Evolutionary conservation across 1,140 invertebrate genomes (phyloP), one percentile per base, ranked within the genome.

Genomic region (Halyomorpha halys): DNA sequence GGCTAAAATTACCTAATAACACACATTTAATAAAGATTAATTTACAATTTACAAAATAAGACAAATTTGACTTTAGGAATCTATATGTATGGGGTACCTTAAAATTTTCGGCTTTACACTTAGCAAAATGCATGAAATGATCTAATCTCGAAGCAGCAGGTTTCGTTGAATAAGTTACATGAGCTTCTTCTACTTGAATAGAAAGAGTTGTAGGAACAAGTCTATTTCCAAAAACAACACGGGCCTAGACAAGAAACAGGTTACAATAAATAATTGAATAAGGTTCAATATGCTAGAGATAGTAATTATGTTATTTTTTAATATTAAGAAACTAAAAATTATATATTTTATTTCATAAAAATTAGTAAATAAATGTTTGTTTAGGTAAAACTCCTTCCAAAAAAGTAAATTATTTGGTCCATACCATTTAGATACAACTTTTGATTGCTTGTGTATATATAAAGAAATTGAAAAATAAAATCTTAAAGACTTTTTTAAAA

Each of bases 191-290:
- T 56, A 97, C 86, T 64, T 87, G 91, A 69, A 97, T 84, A 9
- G 91, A 91, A 30, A 98, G 77, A 3, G 93, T 96, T 16, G 92
- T 95, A 0, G 96, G 94, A 8, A 97, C 84, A 62, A 97, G 76
- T 47, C 90, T 84, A 78, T 98, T 99, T n/a, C 96, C 96, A 79
- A 98, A 97, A 16, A 98, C 91, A 65, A 97, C 77, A 66, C 94
- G 84, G 60, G 92, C 93, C 82, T 90, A 70, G 44, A 77, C 73
- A 6, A 25, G 18, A 39, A 4, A n/a, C n/a, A n/a, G n/a, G n/a
- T n/a, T n/a, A n/a, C n/a, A n/a, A n/a, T n/a, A n/a, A n/a, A n/a
- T n/a, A n/a, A n/a, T n/a, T n/a, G n/a, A n/a, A n/a, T n/a, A n/a
- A n/a, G n/a, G n/a, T n/a, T n/a, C n/a, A n/a, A n/a, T n/a, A n/a